These are phyloP conservation scores for Clarias gariepinus DNA, from an alignment of 2,113 vertebrate genomes.

Conservation along the genomic window DNA sequence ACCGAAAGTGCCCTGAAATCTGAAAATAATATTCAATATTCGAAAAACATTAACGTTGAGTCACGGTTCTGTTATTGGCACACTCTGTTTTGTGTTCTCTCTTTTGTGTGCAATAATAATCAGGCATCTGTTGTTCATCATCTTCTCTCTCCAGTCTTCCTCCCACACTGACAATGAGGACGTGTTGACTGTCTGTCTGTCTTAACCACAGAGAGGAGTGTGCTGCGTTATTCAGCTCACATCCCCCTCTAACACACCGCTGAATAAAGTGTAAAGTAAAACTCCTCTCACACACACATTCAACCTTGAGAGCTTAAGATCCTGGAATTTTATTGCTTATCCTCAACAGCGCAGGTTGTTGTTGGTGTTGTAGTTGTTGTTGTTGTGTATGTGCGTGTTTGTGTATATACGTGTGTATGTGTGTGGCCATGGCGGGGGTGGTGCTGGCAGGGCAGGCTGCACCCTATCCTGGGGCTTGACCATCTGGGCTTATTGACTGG, in stretches of 20 bases:
- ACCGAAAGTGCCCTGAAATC: not conserved
- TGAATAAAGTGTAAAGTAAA: slow-evolving; percentile 39
- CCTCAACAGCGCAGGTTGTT: slow-evolving; percentile 20
- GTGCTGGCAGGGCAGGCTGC: slow-evolving; percentile 50
- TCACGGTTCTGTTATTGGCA: slow-evolving; percentile 3
- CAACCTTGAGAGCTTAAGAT: slow-evolving; percentile 48
- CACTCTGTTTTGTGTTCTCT: not conserved
- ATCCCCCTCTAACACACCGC: slow-evolving; percentile 28
- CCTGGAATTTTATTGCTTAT: slow-evolving; percentile 42
- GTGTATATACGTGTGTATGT: slow-evolving; percentile 50
- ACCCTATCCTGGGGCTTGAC: slow-evolving; percentile 58
- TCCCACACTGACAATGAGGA: slow-evolving; percentile 21
- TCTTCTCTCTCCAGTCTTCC: slow-evolving; percentile 16
- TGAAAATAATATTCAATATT: not conserved
- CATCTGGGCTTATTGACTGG: slow-evolving; percentile 60
- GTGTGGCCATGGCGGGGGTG: slow-evolving; percentile 48
- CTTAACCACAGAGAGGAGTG: slow-evolving; percentile 10
- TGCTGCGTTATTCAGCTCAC: slow-evolving; percentile 35
- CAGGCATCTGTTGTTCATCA: slow-evolving; percentile 36
- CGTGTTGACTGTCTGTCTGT: slow-evolving; percentile 42
- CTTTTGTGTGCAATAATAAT: slow-evolving; percentile 24
- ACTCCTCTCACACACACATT: slow-evolving; percentile 19
- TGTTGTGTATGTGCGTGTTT: slow-evolving; percentile 52
- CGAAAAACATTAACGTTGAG: not conserved
- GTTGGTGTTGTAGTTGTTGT: slow-evolving; percentile 15